phyloP scores from a whole-genome alignment of 2,888 invertebrate genomes.

The Rotaria magnacalcarata region DNA sequence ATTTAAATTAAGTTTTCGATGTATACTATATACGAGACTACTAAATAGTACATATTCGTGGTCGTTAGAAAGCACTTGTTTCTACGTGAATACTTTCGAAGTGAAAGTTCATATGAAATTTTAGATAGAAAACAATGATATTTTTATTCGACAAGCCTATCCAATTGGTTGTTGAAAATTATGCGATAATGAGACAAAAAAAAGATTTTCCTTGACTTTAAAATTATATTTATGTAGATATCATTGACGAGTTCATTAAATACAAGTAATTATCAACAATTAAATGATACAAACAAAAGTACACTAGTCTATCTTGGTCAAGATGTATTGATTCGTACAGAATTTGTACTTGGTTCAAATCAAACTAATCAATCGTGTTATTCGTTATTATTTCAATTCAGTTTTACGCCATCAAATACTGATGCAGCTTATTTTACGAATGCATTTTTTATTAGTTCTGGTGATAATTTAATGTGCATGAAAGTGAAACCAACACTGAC shows the following conservation, averaged over 20 bases:
- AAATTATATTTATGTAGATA: not conserved
- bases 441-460: not conserved
- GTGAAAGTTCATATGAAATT: no score
- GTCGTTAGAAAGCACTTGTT: no score
- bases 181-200: no score
- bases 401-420: not conserved
- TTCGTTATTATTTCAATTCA: not conserved
- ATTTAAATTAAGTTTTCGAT: no score
- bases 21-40: no score
- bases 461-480: constrained; percentile 27
- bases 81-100: no score
- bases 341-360: not conserved
- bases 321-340: not conserved
- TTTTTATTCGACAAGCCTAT: no score
- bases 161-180: no score
- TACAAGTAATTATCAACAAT: not conserved
- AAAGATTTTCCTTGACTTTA: no score
- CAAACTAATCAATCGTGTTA: not conserved
- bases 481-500: constrained; percentile 37
- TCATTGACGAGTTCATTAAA: not conserved
- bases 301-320: not conserved
- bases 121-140: no score
- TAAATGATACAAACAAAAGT: not conserved
- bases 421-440: constrained; percentile 39
- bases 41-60: no score